Percentiles rank a stretch among this genome's conserved stretches.
These are phyloP conservation scores for Somateria mollissima DNA, from an alignment of 2,797 vertebrate genomes.

Conservation along the genomic window DNA sequence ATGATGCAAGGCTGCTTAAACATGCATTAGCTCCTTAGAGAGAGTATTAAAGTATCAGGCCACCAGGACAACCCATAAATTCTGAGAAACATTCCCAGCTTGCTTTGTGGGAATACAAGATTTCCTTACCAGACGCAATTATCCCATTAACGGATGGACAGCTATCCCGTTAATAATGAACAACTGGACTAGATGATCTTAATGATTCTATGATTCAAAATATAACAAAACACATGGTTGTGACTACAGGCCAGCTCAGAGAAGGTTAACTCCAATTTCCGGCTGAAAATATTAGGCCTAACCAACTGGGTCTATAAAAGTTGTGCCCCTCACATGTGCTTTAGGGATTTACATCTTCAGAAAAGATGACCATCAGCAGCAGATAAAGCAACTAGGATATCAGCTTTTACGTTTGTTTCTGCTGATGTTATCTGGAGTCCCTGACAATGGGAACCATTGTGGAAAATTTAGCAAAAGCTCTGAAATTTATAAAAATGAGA, in stretches of 20 bases:
- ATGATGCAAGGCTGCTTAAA: neutral
- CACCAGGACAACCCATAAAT: neutral
- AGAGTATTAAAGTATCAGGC: neutral
- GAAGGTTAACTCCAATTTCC: neutral
- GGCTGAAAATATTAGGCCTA: neutral
- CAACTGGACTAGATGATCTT: too few species aligned
- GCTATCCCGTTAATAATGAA: too few species aligned
- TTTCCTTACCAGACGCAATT: neutral
- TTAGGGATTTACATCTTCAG: neutral
- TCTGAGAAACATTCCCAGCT: neutral
- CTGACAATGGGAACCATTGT: neutral
- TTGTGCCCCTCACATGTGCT: fast-evolving
- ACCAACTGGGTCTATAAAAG: neutral
- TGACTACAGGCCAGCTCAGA: neutral
- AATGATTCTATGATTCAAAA: too few species aligned
- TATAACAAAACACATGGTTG: neutral
- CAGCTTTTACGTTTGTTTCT: too few species aligned
- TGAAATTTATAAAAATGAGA: neutral
- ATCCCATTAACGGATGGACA: neutral
- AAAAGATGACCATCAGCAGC: neutral
- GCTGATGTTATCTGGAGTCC: neutral
- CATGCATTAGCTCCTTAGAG: neutral
- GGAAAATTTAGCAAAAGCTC: neutral
- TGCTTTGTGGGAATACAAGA: neutral
- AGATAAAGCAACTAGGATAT: neutral